Base-by-base conservation (phyloP, 2,888 invertebrate genomes). In the Carcina quercana region DNA sequence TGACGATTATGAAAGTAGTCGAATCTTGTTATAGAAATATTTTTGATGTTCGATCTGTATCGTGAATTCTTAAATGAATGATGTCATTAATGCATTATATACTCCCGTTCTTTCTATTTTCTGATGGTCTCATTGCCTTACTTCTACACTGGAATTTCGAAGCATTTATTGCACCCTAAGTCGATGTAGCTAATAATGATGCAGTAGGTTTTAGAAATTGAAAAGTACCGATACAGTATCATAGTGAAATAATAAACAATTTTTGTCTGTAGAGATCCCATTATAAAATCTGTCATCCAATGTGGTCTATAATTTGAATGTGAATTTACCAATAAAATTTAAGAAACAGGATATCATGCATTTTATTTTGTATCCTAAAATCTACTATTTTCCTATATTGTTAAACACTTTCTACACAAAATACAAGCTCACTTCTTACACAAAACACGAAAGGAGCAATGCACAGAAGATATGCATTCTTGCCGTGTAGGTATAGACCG, bases 251-350 rank as follows among this genome's bases (percentile, higher is more conserved):
- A 61, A 59, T 53, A 45, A 51, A 49, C 70, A 62, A 80, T 76
- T 74, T 71, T 70, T 75, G 61, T 79, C 75, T 65, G 76, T 82
- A 82, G 80, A 65, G 61, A 65, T 68, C 66, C 72, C 64, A 59
- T 71, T 64, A 45, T 74, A 73, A 72, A 68, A 78, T 65, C 76
- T 71, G 64, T 78, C 79, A 76, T 73, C 75, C 67, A 17, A 80
- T 72, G 68, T 80, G 80, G 69, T 82, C 74, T 79, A 74, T 82
- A 66, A 79, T 80, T 82, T 82, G 76, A 83, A 83, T 82, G 82
- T 83, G 80, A 79, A 79, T 80, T 80, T 82, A 82, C 79, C 79
- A 80, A 82, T 82, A 82, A 82, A 82, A 72, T 61, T 60, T 69
- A 74, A 73, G 69, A 75, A 79, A 73, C 70, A 53, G 54, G 43